These are phyloP conservation scores for Chloebia gouldiae DNA, from an alignment of 2,113 vertebrate species.

Conservation along the genomic window DNA sequence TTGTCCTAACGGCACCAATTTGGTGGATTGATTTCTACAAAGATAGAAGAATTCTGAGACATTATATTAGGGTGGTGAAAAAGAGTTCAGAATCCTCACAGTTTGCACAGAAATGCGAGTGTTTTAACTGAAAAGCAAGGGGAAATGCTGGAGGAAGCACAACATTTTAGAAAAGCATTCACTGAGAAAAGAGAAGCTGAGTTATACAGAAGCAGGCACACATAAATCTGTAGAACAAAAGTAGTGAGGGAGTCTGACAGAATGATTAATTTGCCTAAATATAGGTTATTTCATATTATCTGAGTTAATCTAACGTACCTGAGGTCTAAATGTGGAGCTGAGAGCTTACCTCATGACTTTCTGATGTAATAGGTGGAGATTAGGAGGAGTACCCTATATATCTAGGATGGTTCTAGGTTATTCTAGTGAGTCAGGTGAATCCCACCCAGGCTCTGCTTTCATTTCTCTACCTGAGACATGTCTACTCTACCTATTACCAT, in stretches of 20 bases:
- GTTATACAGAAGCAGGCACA: neutral
- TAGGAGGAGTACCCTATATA: neutral
- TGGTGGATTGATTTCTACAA: neutral
- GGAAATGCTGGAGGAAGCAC: neutral
- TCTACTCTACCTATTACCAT: neutral
- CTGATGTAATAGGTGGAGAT: neutral
- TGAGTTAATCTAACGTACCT: neutral
- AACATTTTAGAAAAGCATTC: neutral
- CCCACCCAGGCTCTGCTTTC: neutral
- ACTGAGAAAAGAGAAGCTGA: neutral
- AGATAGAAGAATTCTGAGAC: neutral
- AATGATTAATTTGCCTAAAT: neutral
- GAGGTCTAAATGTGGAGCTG: neutral
- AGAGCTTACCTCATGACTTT: neutral
- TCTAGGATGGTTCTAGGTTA: neutral
- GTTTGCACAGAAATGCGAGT: neutral
- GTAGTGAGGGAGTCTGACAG: neutral
- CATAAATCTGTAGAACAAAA: neutral
- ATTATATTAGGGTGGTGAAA: neutral
- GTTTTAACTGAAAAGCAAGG: neutral
- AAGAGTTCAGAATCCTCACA: neutral
- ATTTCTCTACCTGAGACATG: neutral
- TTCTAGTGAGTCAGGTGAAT: neutral
- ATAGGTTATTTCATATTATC: neutral
- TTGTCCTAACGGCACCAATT: neutral